Base-by-base conservation (phyloP, 2,113 vertebrate genomes). In the Archilochus colubris region DNA sequence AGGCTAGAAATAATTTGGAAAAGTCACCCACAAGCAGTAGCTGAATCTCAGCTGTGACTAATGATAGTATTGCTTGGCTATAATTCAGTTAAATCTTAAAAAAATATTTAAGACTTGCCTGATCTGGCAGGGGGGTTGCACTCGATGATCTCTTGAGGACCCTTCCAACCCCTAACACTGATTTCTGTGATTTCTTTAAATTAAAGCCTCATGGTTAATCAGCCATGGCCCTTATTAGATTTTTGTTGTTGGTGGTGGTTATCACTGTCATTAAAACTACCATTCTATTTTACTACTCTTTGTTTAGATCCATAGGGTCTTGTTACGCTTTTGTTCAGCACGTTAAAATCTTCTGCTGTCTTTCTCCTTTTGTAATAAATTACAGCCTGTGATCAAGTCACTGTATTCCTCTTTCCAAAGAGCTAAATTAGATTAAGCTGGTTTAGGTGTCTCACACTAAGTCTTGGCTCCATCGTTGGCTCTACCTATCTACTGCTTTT, bases 1-100 rank as follows among this genome's bases (percentile, higher is more conserved):
- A 92, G 93, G 94, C 91, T 95, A 89, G 77, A 93, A 96, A 73
- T 91, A 2, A 69, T 93, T 91, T 96, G 62, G 83, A 93, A 91
- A 64, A 97, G 69, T 94, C 92, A 91, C 83, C 86, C 83, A 86
- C 95, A 94, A 93, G 92, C 83, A 88, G 72, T 88, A 94, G 89
- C 64, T 75, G 58, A 79, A 89, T 94, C 95, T 95, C 78, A 92
- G 70, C 62, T 0, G 0, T 95, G 86, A 93, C 92, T 93, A 84
- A 93, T 93, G 76, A 78, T 83, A 74, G 68, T 90, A 51, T 51
- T 91, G 72, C 79, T 92, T 44, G 61, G 83, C 83, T 90, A 13
- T 83, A 88, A 88, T 95, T 92, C 88, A 88, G 86, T 78, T 83
- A 75, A 90, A 72, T 89, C 77, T 92, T 93, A 22, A 89, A 88